phyloP scores from a whole-genome alignment of 1,140 invertebrate species.

The Chironomus striatipennis region DNA sequence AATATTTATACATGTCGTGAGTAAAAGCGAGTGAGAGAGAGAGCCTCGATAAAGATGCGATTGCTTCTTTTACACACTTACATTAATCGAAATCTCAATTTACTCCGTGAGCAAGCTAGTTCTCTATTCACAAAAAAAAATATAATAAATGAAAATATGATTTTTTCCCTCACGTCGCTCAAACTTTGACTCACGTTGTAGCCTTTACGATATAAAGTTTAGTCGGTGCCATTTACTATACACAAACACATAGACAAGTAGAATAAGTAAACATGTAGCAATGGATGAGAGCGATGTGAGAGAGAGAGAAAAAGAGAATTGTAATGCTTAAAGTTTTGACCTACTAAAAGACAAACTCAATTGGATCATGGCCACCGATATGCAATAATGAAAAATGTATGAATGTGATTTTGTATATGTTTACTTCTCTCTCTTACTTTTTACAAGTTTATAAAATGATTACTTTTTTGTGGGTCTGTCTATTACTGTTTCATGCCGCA shows the following conservation, averaged over 20 bases:
- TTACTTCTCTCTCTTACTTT: neutral
- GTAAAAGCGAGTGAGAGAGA: too few species aligned
- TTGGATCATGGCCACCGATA: conserved; percentile 17
- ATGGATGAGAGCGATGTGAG: neutral
- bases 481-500: neutral
- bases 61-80: too few species aligned
- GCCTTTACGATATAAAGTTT: neutral
- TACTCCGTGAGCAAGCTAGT: too few species aligned
- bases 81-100: too few species aligned
- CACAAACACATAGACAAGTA: neutral
- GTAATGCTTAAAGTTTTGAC: conserved; percentile 22
- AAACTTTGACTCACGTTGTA: neutral
- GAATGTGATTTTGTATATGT: conserved; percentile 17
- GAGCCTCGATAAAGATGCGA: too few species aligned
- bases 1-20: too few species aligned
- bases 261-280: conserved; percentile 14
- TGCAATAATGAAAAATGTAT: conserved; percentile 22
- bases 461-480: neutral
- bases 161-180: too few species aligned
- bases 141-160: too few species aligned
- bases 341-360: conserved; percentile 16
- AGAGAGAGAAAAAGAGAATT: neutral
- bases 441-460: neutral
- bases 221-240: neutral
- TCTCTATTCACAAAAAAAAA: too few species aligned